These are phyloP conservation scores for Leiothrix lutea DNA, from an alignment of 2,113 vertebrate genomes.

Conservation along the genomic window DNA sequence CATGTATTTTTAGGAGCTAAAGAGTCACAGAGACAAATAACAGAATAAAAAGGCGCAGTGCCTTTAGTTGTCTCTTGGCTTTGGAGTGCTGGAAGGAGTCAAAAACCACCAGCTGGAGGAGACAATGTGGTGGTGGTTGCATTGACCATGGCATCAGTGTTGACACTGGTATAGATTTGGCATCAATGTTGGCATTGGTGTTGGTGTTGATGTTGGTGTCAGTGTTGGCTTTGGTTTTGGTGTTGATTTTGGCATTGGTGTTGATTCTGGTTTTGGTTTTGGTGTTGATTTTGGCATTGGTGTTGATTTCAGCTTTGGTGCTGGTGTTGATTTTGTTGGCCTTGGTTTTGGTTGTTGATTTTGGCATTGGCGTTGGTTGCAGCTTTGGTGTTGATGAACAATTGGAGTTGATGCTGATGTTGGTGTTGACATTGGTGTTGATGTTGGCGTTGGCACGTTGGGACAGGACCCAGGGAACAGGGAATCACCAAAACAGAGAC, in stretches of 20 bases:
- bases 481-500: neutral
- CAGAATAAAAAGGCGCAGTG: neutral
- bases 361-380: neutral
- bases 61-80: neutral
- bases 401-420: too few species aligned
- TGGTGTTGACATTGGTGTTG: neutral
- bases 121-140: neutral
- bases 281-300: neutral
- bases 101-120: neutral
- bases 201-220: neutral
- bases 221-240: neutral
- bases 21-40: constrained; percentile 29
- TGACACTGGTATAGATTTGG: neutral
- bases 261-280: too few species aligned
- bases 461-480: neutral
- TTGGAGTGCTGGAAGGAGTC: neutral
- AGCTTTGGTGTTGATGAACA: neutral
- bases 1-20: constrained; percentile 60
- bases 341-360: rapidly evolving
- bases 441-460: too few species aligned
- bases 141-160: rapidly evolving
- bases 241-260: too few species aligned
- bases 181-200: rapidly evolving
- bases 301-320: neutral
- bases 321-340: neutral